Percentiles rank a stretch among this genome's conserved stretches.
Evolutionary conservation across 92 coral and sea anemone species (phyloP).

Genomic region (Parazoanthus atlanticus): DNA sequence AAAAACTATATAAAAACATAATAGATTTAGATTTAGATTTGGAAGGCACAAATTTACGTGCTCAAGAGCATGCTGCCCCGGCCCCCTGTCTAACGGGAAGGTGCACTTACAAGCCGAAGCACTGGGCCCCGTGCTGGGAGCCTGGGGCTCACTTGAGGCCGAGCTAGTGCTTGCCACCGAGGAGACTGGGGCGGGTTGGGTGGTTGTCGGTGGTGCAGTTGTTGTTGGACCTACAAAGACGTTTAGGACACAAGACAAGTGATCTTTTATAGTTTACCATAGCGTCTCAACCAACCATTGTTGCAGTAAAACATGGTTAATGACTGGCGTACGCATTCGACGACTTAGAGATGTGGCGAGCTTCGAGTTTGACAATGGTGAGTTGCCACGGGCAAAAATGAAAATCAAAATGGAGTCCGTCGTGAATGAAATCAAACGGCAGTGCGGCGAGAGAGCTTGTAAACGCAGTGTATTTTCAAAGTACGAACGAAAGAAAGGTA

Average conservation of each 20-base stretch:
- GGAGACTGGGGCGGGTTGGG: slow-evolving; percentile 43
- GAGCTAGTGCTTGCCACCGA: slow-evolving; percentile 40
- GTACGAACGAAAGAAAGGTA: slow-evolving; percentile 13
- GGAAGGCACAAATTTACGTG: too few relatives aligned
- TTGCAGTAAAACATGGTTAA: background rate
- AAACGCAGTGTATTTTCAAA: background rate
- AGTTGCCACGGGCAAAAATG: background rate
- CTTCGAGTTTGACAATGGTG: background rate
- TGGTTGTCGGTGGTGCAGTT: slow-evolving; percentile 33
- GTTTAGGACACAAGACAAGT: slow-evolving; percentile 18
- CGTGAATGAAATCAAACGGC: background rate
- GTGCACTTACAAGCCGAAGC: slow-evolving; percentile 29
- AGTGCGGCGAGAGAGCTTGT: background rate
- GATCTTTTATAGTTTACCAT: background rate
- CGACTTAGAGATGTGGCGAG: background rate
- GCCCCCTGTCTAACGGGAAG: background rate
- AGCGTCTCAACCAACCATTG: background rate
- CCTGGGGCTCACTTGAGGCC: slow-evolving; percentile 45
- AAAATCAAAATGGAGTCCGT: background rate
- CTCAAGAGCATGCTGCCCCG: background rate
- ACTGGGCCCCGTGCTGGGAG: slow-evolving; percentile 17
- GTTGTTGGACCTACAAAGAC: slow-evolving; percentile 34
- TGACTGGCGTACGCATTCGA: background rate
- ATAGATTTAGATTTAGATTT: background rate
- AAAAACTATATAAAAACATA: too few relatives aligned